Base-by-base conservation (phyloP, 2,113 vertebrate genomes). In the Benthochromis sp. region DNA sequence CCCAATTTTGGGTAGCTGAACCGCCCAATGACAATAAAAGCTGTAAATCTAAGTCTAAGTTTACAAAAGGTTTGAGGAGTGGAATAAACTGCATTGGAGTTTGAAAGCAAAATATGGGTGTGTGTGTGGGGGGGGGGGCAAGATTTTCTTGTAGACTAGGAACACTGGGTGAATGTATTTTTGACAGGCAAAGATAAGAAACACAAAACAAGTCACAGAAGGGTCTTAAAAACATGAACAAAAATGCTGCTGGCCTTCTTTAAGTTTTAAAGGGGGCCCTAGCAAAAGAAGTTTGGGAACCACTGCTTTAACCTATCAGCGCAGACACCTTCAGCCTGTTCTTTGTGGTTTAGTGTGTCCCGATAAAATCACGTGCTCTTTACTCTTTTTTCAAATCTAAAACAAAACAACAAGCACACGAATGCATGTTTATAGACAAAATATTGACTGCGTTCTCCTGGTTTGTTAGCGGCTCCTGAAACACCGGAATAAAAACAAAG, bases 311-410 rank as follows among this genome's bases (percentile, higher is more conserved):
- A 55, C 21, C 7, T 55, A 14, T 55, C 54, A 55, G 21, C 7
- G 21, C 54, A 27, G 21, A 57, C 21, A 57, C 7, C 12, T 57
- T 57, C 54, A 57, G 24, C 24, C 13, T 3, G 24, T 8, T 57
- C 7, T 57, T 29, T 57, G 24, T 0, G 12, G 55, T 57, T 57
- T 57, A 57, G 55, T 0, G 7, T 16, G 0, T 8, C 55, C 55
- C 7, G 55, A 29, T 29, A 57, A 57, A 57, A 57, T 57, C 24
- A 29, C 0, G 13, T 14, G 24, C 24, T 5, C 55, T 57, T 57
- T 8, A 29, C 24, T 57, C 24, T 29, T 57, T 57, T 57, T 57
- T 57, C 24, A 57, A 57, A 57, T 57, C 24, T 29, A 57, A 57
- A 5, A 57, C 12, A 14, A 57, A 24, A 55, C 55, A 57, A 57